Conservation (phyloP, 2,888 invertebrate genomes). For the Sinotaia quadrata region DNA sequence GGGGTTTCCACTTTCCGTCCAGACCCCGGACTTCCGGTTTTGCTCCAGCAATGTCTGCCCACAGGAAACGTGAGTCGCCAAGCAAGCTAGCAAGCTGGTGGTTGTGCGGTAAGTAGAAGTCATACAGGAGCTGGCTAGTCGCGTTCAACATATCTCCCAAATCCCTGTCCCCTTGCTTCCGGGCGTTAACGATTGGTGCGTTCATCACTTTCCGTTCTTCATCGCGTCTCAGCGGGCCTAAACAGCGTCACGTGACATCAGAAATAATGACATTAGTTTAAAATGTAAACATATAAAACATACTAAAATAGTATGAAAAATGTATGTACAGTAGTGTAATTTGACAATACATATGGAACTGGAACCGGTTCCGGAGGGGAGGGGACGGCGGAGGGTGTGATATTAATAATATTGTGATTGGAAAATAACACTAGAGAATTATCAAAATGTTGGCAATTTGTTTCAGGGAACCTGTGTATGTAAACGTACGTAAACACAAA, state of each 20-base stretch:
- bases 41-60: slow-evolving; percentile 29
- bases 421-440: no score
- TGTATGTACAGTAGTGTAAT: no score
- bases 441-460: no score
- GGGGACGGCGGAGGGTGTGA: no score
- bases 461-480: no score
- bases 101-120: slow-evolving; percentile 55
- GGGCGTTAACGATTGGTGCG: slow-evolving; percentile 41
- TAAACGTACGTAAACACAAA: no score
- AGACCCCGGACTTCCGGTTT: no score
- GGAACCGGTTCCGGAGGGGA: no score
- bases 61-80: slow-evolving; percentile 25
- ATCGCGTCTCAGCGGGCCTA: slow-evolving; percentile 45
- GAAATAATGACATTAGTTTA: not conserved
- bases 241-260: not conserved
- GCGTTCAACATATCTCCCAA: slow-evolving; percentile 50
- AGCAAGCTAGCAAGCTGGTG: slow-evolving; percentile 40
- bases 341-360: no score
- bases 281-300: not conserved
- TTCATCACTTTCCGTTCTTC: slow-evolving; percentile 38
- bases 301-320: not conserved
- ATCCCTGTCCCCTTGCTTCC: slow-evolving; percentile 43
- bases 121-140: slow-evolving; percentile 44
- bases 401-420: no score
- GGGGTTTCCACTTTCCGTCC: no score